Conservation (phyloP, 2,888 invertebrate species). For the Polydrusus tereticollis region DNA sequence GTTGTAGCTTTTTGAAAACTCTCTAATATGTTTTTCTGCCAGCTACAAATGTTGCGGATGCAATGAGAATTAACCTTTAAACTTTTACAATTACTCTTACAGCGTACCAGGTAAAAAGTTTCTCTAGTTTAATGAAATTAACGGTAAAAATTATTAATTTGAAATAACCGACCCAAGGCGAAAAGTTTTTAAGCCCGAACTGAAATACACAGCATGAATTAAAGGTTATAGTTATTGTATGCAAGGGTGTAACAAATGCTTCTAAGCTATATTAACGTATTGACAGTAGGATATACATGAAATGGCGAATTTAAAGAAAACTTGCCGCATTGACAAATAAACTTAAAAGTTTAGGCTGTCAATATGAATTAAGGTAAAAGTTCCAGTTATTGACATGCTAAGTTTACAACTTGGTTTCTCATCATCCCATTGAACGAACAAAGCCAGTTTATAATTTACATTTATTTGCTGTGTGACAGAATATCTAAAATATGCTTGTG, state of each 20-base stretch:
- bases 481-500: too few relatives aligned
- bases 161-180: neutral
- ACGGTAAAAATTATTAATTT: neutral
- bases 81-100: constrained; percentile 20
- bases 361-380: too few relatives aligned
- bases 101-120: neutral
- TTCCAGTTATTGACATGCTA: too few relatives aligned
- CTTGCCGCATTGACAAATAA: too few relatives aligned
- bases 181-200: neutral
- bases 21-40: constrained; percentile 1
- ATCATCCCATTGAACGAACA: too few relatives aligned
- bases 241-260: neutral
- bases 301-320: too few relatives aligned
- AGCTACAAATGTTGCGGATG: constrained; percentile 13
- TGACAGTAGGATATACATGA: too few relatives aligned
- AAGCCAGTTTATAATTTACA: too few relatives aligned
- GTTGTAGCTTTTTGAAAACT: constrained; percentile 10
- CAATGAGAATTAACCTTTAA: constrained; percentile 29
- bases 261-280: too few relatives aligned
- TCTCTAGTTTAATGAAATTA: constrained; percentile 4
- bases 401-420: too few relatives aligned
- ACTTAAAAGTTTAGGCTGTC: too few relatives aligned
- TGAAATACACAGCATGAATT: neutral
- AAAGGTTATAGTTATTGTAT: neutral
- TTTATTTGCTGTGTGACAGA: too few relatives aligned